Percentiles rank a stretch among this genome's conserved stretches.
Evolutionary conservation across 2,797 vertebrate genomes (phyloP).

Genomic region (Crax fasciolata): DNA sequence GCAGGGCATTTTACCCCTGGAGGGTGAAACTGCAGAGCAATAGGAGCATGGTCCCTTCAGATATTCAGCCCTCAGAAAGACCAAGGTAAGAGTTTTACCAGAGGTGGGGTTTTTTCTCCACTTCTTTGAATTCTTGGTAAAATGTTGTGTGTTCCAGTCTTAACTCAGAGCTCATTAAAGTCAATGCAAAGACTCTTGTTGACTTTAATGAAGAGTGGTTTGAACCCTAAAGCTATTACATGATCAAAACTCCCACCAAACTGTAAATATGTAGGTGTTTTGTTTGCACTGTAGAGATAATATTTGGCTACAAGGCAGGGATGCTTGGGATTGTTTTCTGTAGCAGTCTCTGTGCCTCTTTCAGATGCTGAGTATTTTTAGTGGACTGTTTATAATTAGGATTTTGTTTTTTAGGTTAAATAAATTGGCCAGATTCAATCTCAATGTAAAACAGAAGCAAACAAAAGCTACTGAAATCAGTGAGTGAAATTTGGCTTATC

Average conservation of each 20-base stretch:
- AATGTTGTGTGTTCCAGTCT: not conserved
- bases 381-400: not conserved
- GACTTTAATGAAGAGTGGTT: conserved; percentile 43
- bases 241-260: conserved; percentile 20
- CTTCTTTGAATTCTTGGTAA: conserved; percentile 27
- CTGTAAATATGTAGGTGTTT: conserved; percentile 26
- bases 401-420: not conserved
- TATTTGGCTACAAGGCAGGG: conserved; percentile 6
- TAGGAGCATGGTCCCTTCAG: not conserved
- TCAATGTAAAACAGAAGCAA: not conserved
- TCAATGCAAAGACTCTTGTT: conserved; percentile 9
- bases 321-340: conserved; percentile 19
- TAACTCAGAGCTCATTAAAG: conserved; percentile 26
- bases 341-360: not conserved
- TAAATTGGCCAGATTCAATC: not conserved
- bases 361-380: not conserved
- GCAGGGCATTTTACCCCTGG: not conserved
- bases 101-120: not conserved
- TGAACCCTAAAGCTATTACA: conserved; percentile 27
- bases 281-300: not conserved
- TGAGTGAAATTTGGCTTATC: conserved; percentile 25
- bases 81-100: conserved; percentile 33
- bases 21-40: conserved; percentile 7
- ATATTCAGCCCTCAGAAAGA: not conserved
- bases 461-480: conserved; percentile 6